Evolutionary conservation across 2,888 invertebrate species (phyloP), one percentile per base, ranked within the genome.

Genomic region (Drosophila yooni): DNA sequence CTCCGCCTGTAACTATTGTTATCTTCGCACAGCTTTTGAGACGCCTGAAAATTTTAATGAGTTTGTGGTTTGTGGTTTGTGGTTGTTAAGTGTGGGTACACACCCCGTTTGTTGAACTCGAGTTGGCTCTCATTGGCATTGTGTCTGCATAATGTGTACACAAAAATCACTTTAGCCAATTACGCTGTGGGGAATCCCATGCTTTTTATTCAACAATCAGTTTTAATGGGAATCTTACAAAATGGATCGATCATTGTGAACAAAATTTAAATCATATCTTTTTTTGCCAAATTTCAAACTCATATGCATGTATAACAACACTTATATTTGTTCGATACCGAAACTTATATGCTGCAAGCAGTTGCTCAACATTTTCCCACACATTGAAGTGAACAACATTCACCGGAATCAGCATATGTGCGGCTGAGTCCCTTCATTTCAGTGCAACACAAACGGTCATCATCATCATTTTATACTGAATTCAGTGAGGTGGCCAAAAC

Each of bases 31-130:
- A 51, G 34, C 48, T 51, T 62, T 62, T 62, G 53, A 33, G 43
- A 64, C 34, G 48, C 56, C 54, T 48, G 18, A 38, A 59, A 71
- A 59, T 63, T 61, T 70, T 57, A 77, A 79, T 65, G 77, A 62
- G 74, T 21, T 64, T 52, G 51, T 27, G 58, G 43, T 31, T 57
- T 21, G 21, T 21, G 21, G 74, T 21, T 64, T 52, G 51, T 27
- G 61, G 43, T 31, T 57, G 52, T 66, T 66, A 62, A 56, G 50
- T 78, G 70, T 63, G 33, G 33, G 27, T 43, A 79, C 78, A 79
- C 74, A 70, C 82, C 82, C 68, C 59, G 70, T 81, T 74, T 78
- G 70, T 81, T 81, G 74, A 79, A 79, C 78, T 56, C 77, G 25
- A 13, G 53, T 61, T 46, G 54, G 27, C 33, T 46, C 27, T n/a